phyloP scores from a whole-genome alignment of 2,888 invertebrate species.

The Teleogryllus oceanicus region DNA sequence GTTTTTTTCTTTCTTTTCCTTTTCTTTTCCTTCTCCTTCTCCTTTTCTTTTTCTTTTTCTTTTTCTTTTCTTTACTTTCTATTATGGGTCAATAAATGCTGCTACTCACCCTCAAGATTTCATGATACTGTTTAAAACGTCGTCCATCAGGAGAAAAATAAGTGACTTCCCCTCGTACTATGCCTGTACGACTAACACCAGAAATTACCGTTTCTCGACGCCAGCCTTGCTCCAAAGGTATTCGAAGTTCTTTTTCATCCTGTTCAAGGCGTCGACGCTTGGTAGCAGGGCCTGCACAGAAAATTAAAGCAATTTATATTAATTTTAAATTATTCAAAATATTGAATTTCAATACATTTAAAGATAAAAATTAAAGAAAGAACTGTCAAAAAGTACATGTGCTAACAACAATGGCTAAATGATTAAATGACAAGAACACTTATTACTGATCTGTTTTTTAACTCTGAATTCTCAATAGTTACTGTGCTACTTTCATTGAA shows the following conservation, averaged over 20 bases:
- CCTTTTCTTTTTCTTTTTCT: too few relatives aligned
- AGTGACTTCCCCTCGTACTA: slow-evolving; percentile 88
- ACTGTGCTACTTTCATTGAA: too few relatives aligned
- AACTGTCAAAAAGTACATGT: not conserved
- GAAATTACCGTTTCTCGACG: slow-evolving; percentile 87
- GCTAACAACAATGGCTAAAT: not conserved
- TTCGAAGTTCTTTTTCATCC: slow-evolving; percentile 59
- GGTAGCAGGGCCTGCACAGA: slow-evolving; percentile 39
- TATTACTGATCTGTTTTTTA: too few relatives aligned
- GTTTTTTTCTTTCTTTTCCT: too few relatives aligned
- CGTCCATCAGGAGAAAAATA: slow-evolving; percentile 72
- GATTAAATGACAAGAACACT: too few relatives aligned
- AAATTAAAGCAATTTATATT: too few relatives aligned
- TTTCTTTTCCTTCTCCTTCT: too few relatives aligned
- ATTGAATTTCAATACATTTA: too few relatives aligned
- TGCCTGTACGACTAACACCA: slow-evolving; percentile 79
- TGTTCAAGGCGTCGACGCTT: slow-evolving; percentile 51
- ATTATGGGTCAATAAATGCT: not conserved
- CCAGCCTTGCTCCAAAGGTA: slow-evolving; percentile 78
- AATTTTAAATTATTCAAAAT: too few relatives aligned
- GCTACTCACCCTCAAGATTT: slow-evolving; percentile 54
- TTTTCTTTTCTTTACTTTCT: too few relatives aligned
- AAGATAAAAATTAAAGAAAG: too few relatives aligned
- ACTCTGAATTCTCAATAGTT: too few relatives aligned
- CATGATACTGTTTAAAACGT: slow-evolving; percentile 59